Conservation (phyloP, 2,888 invertebrate genomes). For the Ennomos fuscantarius region DNA sequence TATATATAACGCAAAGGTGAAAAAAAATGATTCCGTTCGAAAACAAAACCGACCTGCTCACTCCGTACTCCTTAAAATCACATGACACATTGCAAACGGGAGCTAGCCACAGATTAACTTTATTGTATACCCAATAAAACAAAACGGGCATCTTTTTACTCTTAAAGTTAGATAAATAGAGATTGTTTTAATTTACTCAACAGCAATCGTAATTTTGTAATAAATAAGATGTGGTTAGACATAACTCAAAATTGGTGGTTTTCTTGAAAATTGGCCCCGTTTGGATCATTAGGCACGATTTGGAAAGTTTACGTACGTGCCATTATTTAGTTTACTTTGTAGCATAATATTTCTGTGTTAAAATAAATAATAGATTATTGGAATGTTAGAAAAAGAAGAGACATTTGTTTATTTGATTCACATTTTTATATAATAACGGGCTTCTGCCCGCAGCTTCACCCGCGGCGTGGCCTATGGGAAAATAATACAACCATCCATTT, state of each 20-base stretch:
- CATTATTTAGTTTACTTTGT: slow-evolving; percentile 6
- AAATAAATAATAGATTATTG: no score
- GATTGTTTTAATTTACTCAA: not conserved
- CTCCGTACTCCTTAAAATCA: slow-evolving; percentile 24
- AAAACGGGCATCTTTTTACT: not conserved
- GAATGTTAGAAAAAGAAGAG: no score
- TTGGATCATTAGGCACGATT: slow-evolving; percentile 5
- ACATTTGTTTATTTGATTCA: no score
- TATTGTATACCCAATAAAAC: slow-evolving; percentile 5
- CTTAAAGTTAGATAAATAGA: not conserved
- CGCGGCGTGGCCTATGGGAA: no score
- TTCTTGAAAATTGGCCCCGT: not conserved
- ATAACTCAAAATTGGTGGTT: slow-evolving; percentile 2
- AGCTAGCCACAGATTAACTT: slow-evolving; percentile 28
- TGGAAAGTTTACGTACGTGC: slow-evolving; percentile 3
- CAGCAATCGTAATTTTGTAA: not conserved
- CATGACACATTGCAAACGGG: slow-evolving; percentile 39
- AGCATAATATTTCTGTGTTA: no score
- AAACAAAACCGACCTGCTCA: slow-evolving; percentile 29
- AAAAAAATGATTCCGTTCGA: not conserved
- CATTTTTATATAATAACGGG: no score
- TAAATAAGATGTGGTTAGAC: slow-evolving; percentile 3
- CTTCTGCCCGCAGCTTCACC: no score
- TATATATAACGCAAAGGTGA: no score
- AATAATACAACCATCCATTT: no score